Evolutionary conservation across 2,888 invertebrate genomes (phyloP).

Genomic region (Pedicia rivosa): DNA sequence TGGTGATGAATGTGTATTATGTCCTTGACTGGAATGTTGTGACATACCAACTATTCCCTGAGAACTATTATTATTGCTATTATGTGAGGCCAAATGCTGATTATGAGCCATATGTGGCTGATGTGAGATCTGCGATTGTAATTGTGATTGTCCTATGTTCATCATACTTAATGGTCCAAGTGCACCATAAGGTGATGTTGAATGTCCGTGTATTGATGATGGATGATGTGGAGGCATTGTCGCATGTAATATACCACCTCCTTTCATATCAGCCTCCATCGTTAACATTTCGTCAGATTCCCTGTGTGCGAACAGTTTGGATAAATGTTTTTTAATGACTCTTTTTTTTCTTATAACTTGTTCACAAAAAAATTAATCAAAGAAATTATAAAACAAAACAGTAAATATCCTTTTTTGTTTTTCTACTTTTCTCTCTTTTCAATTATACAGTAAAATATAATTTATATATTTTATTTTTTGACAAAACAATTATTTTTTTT

Average conservation of each 20-base stretch:
- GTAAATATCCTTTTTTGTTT: too few relatives aligned
- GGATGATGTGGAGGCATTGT: conserved; percentile 75
- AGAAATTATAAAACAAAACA: too few relatives aligned
- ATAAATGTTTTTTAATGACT: too few relatives aligned
- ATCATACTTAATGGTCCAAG: conserved; percentile 56
- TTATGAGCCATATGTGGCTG: conserved; percentile 37
- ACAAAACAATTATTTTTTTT: too few relatives aligned
- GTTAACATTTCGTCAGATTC: conserved; percentile 67
- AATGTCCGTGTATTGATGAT: conserved; percentile 42
- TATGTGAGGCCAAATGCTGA: conserved; percentile 24
- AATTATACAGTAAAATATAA: too few relatives aligned
- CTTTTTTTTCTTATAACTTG: too few relatives aligned
- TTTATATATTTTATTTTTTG: too few relatives aligned
- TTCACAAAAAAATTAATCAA: too few relatives aligned
- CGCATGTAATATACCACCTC: conserved; percentile 72
- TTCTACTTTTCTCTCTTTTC: too few relatives aligned
- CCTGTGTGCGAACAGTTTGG: conserved; percentile 71
- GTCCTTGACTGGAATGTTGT: conserved; percentile 21
- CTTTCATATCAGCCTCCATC: conserved; percentile 84
- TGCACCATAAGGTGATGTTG: conserved; percentile 46
- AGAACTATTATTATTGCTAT: conserved; percentile 12
- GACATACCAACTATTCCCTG: conserved; percentile 11
- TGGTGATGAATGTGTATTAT: conserved; percentile 22
- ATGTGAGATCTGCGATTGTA: conserved; percentile 44
- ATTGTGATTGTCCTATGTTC: conserved; percentile 46